Conservation (phyloP, 2,797 vertebrate species). For the Microchirus variegatus region DNA sequence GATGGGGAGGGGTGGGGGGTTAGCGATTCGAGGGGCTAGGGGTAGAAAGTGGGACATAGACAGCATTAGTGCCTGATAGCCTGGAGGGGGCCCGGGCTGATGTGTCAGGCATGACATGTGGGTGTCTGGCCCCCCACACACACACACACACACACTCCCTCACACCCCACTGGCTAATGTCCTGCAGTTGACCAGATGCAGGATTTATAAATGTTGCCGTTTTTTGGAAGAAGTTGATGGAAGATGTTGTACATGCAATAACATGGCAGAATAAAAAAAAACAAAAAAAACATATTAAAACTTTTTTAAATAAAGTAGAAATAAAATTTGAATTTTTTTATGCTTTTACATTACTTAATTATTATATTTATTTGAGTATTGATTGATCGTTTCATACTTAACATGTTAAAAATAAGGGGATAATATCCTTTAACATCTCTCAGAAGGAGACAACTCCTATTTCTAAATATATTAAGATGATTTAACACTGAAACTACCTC, state of each 20-base stretch:
- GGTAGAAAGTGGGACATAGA: conserved; percentile 90
- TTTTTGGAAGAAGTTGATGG: not conserved
- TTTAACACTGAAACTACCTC: too few relatives aligned
- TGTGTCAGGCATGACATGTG: conserved; percentile 84
- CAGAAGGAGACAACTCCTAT: too few relatives aligned
- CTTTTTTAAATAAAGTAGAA: too few relatives aligned
- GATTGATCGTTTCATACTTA: too few relatives aligned
- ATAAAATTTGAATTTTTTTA: too few relatives aligned
- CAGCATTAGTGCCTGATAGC: conserved; percentile 86
- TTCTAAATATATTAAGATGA: too few relatives aligned
- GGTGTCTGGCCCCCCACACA: conserved; percentile 80
- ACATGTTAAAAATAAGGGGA: too few relatives aligned
- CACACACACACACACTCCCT: conserved; percentile 63
- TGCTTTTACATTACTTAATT: too few relatives aligned
- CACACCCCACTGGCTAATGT: conserved; percentile 81
- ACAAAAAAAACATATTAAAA: too few relatives aligned
- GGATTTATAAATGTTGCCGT: conserved; percentile 29
- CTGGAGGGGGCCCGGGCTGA: conserved; percentile 77
- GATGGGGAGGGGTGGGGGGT: conserved; percentile 31
- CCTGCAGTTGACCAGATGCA: conserved; percentile 79
- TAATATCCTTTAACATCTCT: too few relatives aligned
- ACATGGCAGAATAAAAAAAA: not conserved
- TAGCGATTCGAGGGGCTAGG: conserved; percentile 80
- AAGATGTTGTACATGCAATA: not conserved
- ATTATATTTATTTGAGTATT: too few relatives aligned